Base-by-base conservation (phyloP, 2,888 invertebrate species). In the Athalia cordata region DNA sequence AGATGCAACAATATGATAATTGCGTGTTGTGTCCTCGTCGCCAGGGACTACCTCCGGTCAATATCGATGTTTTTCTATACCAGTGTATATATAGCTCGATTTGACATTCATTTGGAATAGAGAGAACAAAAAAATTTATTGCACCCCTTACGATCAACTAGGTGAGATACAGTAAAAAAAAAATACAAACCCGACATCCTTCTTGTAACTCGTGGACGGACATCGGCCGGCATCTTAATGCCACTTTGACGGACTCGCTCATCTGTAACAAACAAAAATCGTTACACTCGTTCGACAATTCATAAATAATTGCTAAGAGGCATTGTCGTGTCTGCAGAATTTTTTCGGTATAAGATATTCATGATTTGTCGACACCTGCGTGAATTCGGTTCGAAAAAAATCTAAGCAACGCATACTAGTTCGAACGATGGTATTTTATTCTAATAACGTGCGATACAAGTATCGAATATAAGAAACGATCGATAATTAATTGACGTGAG, bases 191-290 rank as follows among this genome's bases (percentile, higher is more conserved):
- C 83, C 86, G 87, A 84, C 89, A 88, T 80, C 87, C 87, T 79
- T 87, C 86, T 68, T 87, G 87, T 81, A 84, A 79, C 91, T 97
- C 97, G 82, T 94, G 92, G 81, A 92, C 92, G 91, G 96, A 96
- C 93, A 96, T 94, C 45, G 97, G 97, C 74, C 97, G 94, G 92
- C 97, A 97, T 91, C 96, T 91, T 82, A 96, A 95, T 78, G 96
- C 95, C 75, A 96, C 96, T 91, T 95, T 95, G 77, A 96, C 96
- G 85, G 94, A 92, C 90, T 96, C 95, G 79, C 89, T 88, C 90
- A 90, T 90, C 90, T 90, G 81, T 55, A 66, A 13, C 57, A 65
- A 70, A 29, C 29, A 29, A 65, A 7, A 70, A 79, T 74, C 9
- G 64, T 43, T 55, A 9, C 72, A 29, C 0, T 29, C 29, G 29